Evolutionary conservation across 2,113 vertebrate species (phyloP), one percentile per base, ranked within the genome.

Genomic region (Otocyon megalotis): DNA sequence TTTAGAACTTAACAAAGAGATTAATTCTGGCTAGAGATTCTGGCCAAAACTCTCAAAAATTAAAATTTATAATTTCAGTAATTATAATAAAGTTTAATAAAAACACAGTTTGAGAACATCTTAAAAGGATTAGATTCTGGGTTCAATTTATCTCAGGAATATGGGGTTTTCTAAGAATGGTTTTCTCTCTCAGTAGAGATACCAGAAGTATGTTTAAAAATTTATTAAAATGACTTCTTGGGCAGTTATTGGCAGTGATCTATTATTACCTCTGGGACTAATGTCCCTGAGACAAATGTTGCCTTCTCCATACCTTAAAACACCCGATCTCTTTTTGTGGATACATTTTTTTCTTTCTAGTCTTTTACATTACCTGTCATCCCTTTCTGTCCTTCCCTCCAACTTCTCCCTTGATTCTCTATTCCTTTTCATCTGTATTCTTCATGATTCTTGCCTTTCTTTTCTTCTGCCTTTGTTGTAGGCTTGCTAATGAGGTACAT

Each of bases 211-310:
- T 43, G 43, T 43, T 43, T 88, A 92, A 83, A 82, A 92, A 48
- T 95, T 88, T 63, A 32, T 62, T 96, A 92, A 93, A 96, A 82
- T 91, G 79, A 82, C 32, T 95, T 97, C 3, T 92, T 53, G 53
- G 67, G 13, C 43, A 87, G 2, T 22, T 92, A 1, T 48, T 94
- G 17, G 67, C 69, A 93, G 13, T 82, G 53, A 56, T 30, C 50
- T 28, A 3, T 86, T 28, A 4, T 86, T 74, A 84, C 67, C n/a
- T 93, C 69, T 94, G 60, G 58, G 30, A 81, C 24, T 50, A 7
- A 7, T 50, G 35, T 48, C 37, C 71, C 54, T 62, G 11, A 86
- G 37, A 37, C 32, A 76, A 8, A 0, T 24, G 22, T 65, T 62
- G 48, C 48, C 8, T 80, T 37, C 54, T 83, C 11, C 83, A 12